Evolutionary conservation across 2,797 vertebrate species (phyloP), one percentile per base, ranked within the genome.

Genomic region (Crenuchus spilurus): DNA sequence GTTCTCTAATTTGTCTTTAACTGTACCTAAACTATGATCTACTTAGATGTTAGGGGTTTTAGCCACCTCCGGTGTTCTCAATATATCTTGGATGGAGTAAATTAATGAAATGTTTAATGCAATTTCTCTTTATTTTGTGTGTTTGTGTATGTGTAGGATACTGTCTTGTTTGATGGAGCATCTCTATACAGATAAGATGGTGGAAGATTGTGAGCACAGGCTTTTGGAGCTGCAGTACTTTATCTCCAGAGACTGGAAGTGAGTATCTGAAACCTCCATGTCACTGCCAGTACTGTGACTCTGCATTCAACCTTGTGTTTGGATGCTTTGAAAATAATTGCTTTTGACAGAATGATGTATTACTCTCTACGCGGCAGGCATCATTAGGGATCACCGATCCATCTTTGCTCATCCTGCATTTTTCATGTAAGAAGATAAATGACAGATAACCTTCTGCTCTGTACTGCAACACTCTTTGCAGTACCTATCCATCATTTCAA

Each of bases 171-270:
- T 99, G 42, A 99, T 99, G 97, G 97, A 99, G 75, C 97, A 99
- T 74, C 90, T 99, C 37, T 99, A 99, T 86, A 99, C 97, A 0
- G 97, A 99, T 81, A 98, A 99, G 91, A 99, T 99, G 97, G 97
- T 99, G 20, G 96, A 98, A 82, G 96, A 96, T 37, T 99, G 97
- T 90, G 97, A 99, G 41, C 96, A 95, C 20, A 74, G 96, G 5
- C 93, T 99, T 30, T 83, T 99, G 83, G 97, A 99, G 87, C 93
- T 98, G 63, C 97, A 99, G 65, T 99, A 99, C 87, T 99, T 99
- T 58, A 99, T 99, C 48, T 97, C 97, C 54, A 92, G 97, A 74
- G 97, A 99, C 80, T 99, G 97, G 97, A 99, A 98, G 97, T 99
- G 79, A 94, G 96, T 82, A 28, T 30, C 20, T 26, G 24, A 30